A percentile compares a stretch with the other conserved stretches of the same genome.
Conservation (phyloP, 1,140 invertebrate species). For the Orius insidiosus region DNA sequence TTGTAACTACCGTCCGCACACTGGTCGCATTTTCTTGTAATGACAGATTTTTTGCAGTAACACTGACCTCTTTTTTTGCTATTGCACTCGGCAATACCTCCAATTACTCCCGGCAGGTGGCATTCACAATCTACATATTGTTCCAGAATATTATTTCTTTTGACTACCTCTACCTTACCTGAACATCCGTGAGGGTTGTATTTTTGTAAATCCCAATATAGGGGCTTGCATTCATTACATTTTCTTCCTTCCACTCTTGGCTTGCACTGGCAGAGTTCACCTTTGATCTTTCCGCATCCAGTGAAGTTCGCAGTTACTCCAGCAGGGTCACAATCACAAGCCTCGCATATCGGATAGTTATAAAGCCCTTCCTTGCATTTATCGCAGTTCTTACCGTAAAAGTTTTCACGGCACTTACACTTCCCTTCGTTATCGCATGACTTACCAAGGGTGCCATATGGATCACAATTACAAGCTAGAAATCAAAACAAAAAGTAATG, state of each 20-base stretch:
- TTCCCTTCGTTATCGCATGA: slow-evolving; percentile 77
- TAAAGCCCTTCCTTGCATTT: slow-evolving; percentile 88
- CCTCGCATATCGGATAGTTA: slow-evolving; percentile 94
- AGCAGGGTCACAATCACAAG: slow-evolving; percentile 93
- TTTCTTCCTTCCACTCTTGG: slow-evolving; percentile 82
- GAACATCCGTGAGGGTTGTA: slow-evolving; percentile 82
- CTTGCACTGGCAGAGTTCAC: slow-evolving; percentile 91
- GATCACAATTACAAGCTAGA: slow-evolving; percentile 77
- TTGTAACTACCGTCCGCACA: slow-evolving; percentile 76
- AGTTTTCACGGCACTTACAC: slow-evolving; percentile 75
- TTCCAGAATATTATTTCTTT: background rate
- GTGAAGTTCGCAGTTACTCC: slow-evolving; percentile 79
- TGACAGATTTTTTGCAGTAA: slow-evolving; percentile 68
- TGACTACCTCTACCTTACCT: slow-evolving; percentile 31
- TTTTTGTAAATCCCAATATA: slow-evolving; percentile 86
- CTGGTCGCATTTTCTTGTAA: slow-evolving; percentile 52
- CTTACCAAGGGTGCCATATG: slow-evolving; percentile 69
- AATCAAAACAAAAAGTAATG: too few species aligned
- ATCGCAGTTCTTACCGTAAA: slow-evolving; percentile 66
- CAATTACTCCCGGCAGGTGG: slow-evolving; percentile 63
- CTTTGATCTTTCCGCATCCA: slow-evolving; percentile 65
- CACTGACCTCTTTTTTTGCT: slow-evolving; percentile 72
- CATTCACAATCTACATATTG: slow-evolving; percentile 55
- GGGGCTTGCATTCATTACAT: slow-evolving; percentile 82
- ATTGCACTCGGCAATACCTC: slow-evolving; percentile 66